Evolutionary conservation across 2,797 vertebrate species (phyloP).

Genomic region (Calcarius lapponicus): DNA sequence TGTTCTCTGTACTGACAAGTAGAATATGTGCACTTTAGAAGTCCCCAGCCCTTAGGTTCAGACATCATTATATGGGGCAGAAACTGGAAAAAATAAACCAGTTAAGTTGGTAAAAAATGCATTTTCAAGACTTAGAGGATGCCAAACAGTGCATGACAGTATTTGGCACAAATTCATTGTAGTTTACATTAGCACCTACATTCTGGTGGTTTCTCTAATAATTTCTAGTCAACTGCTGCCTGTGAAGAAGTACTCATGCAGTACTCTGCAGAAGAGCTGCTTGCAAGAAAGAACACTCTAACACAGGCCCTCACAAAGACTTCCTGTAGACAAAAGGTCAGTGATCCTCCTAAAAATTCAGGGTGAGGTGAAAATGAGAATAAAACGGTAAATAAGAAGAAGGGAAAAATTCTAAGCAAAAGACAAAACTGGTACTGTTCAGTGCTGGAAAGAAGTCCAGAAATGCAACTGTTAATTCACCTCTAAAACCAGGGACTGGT

Average conservation of each 20-base stretch:
- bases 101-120: background rate
- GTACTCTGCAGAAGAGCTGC: background rate
- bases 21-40: background rate
- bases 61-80: background rate
- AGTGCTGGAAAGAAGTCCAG: background rate
- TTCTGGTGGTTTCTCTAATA: background rate
- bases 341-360: background rate
- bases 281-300: background rate
- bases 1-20: background rate
- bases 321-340: background rate
- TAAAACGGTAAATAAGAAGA: background rate
- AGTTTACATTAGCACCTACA: background rate
- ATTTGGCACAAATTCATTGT: background rate
- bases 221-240: background rate
- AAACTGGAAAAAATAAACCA: background rate
- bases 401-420: background rate
- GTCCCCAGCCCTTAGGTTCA: background rate
- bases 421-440: background rate
- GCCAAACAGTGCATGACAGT: background rate
- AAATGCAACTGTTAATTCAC: background rate
- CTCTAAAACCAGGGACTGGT: background rate
- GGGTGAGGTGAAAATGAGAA: background rate
- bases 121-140: background rate
- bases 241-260: background rate
- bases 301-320: background rate